These are phyloP conservation scores for Pristionchus exspectatus DNA, from an alignment of 2,888 invertebrate genomes.

Conservation along the genomic window DNA sequence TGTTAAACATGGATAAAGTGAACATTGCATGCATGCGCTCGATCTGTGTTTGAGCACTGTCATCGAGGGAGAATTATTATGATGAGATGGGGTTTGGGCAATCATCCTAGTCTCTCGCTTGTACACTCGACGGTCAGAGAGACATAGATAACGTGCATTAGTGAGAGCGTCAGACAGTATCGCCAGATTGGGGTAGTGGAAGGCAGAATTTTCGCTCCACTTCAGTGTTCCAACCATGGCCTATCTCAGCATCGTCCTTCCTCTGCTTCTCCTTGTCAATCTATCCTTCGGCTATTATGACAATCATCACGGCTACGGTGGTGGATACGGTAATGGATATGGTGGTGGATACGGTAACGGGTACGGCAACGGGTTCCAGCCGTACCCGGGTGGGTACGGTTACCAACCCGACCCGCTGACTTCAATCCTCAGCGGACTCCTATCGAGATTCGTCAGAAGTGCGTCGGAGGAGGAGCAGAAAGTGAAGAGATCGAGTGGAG, in stretches of 20 bases:
- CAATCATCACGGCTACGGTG: neutral
- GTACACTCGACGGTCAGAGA: neutral
- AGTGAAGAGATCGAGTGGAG: neutral
- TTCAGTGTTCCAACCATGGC: slow-evolving; percentile 7
- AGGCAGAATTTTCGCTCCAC: neutral
- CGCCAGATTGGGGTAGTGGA: neutral
- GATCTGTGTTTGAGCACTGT: neutral
- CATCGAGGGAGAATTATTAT: neutral
- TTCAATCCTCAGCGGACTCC: neutral
- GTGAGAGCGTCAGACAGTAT: neutral
- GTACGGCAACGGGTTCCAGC: neutral
- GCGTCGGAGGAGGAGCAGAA: neutral
- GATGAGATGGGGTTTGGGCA: neutral
- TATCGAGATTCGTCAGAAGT: neutral
- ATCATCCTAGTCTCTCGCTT: neutral
- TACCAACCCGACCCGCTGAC: slow-evolving; percentile 22
- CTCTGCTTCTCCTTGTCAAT: neutral
- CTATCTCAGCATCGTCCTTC: neutral
- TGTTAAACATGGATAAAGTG: slow-evolving; percentile 24
- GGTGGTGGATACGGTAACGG: neutral
- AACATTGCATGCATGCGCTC: neutral
- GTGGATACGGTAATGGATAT: neutral
- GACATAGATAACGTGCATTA: neutral
- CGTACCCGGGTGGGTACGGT: neutral
- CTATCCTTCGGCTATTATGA: neutral